Evolutionary conservation across 1,140 invertebrate genomes (phyloP), one percentile per base, ranked within the genome.

Genomic region (Aphelinus atriplicis): DNA sequence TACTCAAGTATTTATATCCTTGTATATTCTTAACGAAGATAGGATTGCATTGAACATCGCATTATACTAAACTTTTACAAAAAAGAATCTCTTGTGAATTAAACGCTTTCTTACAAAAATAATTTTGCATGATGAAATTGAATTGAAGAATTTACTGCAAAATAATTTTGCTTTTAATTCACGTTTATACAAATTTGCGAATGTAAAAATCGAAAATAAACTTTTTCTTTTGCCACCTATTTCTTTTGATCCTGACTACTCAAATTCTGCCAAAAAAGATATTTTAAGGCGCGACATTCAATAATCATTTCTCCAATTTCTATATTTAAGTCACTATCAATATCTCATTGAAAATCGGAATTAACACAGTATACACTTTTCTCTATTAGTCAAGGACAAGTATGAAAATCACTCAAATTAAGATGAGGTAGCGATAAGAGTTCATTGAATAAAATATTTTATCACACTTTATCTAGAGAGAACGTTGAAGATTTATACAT

Each of bases 111-210:
- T 45, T 58, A 58, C 9, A 62, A 62, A 45, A 58, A 65, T 65
- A 1, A 46, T 57, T 1, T 66, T 73, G 56, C 5, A 50, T 66
- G 63, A 51, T 70, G 60, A 57, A 45, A 60, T 71, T 7, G 2
- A 64, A 56, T 6, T 51, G 53, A 63, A 42, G 55, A 71, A 63
- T 26, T 10, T 43, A 63, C 53, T 65, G 62, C 26, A 9, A 51
- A 66, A 51, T 26, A 53, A 73, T 73, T 7, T 73, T 48, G 55
- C 46, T 73, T 73, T 73, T 73, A 68, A 67, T 62, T 61, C 47
- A 61, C 50, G 7, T 53, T 46, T 43, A 45, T 53, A 48, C 5
- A 73, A 56, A 60, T 45, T 57, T 48, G 61, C 61, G 62, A 55
- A 42, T 67, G 65, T 67, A 73, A 47, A 66, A 4, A 46, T 42